Evolutionary conservation across 2,888 invertebrate genomes (phyloP).

Genomic region (Limnephilus auricula): DNA sequence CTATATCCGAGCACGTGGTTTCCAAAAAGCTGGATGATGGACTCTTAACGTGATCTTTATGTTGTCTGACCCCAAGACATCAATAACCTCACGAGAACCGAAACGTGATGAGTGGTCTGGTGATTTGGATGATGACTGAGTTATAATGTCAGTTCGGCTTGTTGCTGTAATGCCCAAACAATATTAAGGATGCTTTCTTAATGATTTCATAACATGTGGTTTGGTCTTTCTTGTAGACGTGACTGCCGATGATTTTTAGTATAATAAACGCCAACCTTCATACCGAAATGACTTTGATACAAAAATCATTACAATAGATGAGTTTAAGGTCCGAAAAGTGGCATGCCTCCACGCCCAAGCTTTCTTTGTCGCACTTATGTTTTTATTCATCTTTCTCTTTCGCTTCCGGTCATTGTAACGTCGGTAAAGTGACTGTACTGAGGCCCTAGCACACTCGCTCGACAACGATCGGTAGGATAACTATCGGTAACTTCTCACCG

Average conservation of each 20-base stretch:
- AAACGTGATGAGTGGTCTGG: constrained; percentile 18
- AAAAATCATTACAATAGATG: no score
- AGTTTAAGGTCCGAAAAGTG: no score
- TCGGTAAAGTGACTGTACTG: no score
- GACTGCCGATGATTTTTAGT: background rate
- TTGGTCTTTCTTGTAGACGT: background rate
- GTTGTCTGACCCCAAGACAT: constrained; percentile 16
- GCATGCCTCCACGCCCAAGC: no score
- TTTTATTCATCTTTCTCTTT: no score
- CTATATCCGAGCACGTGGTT: background rate
- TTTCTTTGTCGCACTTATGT: no score
- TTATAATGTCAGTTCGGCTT: background rate
- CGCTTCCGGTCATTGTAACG: no score
- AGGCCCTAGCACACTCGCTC: no score
- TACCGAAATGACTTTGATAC: no score
- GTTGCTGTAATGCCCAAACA: constrained; percentile 4
- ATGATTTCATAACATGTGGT: background rate
- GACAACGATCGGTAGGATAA: no score
- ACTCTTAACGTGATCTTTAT: background rate
- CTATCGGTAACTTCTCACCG: no score
- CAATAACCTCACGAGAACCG: constrained; percentile 5
- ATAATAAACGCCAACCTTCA: no score
- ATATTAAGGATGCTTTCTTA: background rate
- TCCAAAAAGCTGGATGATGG: background rate
- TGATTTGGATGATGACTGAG: background rate